phyloP scores from a whole-genome alignment of 2,797 vertebrate species.

The Graptemys geographica region DNA sequence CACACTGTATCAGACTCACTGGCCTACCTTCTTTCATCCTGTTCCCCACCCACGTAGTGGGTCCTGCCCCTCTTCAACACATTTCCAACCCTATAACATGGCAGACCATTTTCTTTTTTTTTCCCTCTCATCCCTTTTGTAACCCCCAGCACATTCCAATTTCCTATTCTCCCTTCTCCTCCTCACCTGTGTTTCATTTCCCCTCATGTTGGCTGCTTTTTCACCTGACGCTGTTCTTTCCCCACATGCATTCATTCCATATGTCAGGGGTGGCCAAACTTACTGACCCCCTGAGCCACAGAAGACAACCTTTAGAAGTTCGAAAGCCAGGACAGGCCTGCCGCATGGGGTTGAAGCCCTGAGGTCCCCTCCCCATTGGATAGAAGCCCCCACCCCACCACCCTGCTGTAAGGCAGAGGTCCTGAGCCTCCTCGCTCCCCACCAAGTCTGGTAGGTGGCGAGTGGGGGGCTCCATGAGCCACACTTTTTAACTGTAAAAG shows the following conservation, averaged over 20 bases:
- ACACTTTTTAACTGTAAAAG: too few relatives aligned
- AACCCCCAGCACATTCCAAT: not conserved
- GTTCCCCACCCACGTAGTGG: not conserved
- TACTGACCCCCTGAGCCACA: too few relatives aligned
- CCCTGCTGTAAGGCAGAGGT: too few relatives aligned
- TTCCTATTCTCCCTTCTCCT: not conserved
- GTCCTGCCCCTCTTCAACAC: not conserved
- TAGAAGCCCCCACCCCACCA: too few relatives aligned
- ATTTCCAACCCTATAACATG: not conserved
- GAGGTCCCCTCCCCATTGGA: too few relatives aligned
- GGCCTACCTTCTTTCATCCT: not conserved
- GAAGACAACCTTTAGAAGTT: too few relatives aligned
- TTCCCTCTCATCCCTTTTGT: not conserved
- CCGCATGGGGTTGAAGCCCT: too few relatives aligned
- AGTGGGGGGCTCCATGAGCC: too few relatives aligned
- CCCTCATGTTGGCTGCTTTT: accelerated
- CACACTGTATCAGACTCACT: not conserved
- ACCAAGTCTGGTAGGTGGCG: too few relatives aligned
- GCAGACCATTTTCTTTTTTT: not conserved
- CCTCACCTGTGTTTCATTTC: accelerated
- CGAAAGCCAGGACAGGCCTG: too few relatives aligned
- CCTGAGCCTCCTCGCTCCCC: too few relatives aligned
- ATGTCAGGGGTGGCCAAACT: not conserved
- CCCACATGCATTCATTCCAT: not conserved
- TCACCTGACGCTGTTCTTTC: not conserved